Evolutionary conservation across 2,888 invertebrate genomes (phyloP), one percentile per base, ranked within the genome.

Genomic region (Nemoura dubitans): DNA sequence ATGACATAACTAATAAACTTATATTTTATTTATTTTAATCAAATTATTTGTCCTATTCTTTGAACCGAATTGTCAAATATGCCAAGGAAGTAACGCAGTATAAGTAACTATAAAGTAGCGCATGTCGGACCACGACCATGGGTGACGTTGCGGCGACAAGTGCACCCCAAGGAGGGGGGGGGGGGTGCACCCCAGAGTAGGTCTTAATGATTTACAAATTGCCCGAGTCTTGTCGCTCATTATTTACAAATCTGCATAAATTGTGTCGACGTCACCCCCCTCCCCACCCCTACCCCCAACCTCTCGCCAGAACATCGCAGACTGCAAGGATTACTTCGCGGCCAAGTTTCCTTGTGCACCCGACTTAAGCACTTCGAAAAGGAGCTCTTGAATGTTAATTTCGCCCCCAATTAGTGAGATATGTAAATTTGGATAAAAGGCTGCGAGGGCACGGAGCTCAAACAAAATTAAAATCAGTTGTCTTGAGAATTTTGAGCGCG

Each of bases 401-500:
- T 21, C 16, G 21, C 21, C 59, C 21, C 59, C 59, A 59, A 59
- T 59, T 59, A 59, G 59, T 59, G 21, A 59, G 59, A 59, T 59
- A 59, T 59, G 59, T 21, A 59, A 59, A 59, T 59, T 59, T 59
- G 59, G 59, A 59, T 59, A 59, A 59, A 59, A 59, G 59, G 21
- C 16, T 59, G 59, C 59, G 59, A 59, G 59, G 21, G 59, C 59
- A 59, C 59, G 59, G 59, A 59, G 59, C 59, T 59, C 59, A 59
- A 59, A 59, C 21, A 59, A 59, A 21, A 59, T 59, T 59, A 59
- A 59, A 59, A 59, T 59, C 59, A 59, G 59, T 59, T 59, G 59
- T 59, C 59, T 59, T 21, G 59, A 59, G 59, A 59, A 59, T 59
- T 59, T 59, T 59, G 59, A 59, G 59, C 59, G 59, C 59, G 59